phyloP scores from a whole-genome alignment of 2,888 invertebrate genomes.

The Villa cingulata region DNA sequence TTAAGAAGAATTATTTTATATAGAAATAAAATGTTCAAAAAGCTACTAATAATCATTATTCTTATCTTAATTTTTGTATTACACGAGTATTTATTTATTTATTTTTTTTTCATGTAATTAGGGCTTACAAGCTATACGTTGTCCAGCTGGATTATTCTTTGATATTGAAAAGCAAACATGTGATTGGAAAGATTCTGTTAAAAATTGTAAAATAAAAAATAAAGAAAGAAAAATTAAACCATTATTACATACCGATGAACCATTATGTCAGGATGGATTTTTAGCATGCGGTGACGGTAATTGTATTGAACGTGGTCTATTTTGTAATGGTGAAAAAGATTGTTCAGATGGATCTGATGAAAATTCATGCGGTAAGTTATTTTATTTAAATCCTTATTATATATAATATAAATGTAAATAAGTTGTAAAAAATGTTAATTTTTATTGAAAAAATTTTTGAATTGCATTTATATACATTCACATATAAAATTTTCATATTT shows the following conservation, averaged over 20 bases:
- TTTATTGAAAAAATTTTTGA: too few species aligned
- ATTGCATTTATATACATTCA: too few species aligned
- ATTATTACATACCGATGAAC: conserved; percentile 75
- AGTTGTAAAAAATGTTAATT: too few species aligned
- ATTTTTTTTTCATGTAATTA: conserved; percentile 25
- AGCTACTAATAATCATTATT: too few species aligned
- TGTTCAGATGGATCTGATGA: conserved; percentile 81
- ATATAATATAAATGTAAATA: too few species aligned
- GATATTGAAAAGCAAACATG: conserved; percentile 92
- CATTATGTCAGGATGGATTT: conserved; percentile 73
- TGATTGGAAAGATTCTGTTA: conserved; percentile 88
- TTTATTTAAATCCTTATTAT: background rate
- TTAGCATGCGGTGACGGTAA: conserved; percentile 76
- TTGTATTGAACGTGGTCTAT: conserved; percentile 78
- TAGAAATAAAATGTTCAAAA: too few species aligned
- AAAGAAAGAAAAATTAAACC: conserved; percentile 82
- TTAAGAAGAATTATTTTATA: too few species aligned
- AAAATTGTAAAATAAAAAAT: conserved; percentile 80
- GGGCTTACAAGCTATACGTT: conserved; percentile 86
- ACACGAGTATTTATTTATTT: background rate
- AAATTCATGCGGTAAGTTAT: conserved; percentile 70
- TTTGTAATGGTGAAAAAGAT: conserved; percentile 87
- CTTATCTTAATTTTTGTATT: too few species aligned
- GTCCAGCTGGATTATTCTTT: conserved; percentile 83
- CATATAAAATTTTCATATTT: too few species aligned